Conservation (phyloP, 2,113 vertebrate species). For the Nothocercus nigrocapillus region DNA sequence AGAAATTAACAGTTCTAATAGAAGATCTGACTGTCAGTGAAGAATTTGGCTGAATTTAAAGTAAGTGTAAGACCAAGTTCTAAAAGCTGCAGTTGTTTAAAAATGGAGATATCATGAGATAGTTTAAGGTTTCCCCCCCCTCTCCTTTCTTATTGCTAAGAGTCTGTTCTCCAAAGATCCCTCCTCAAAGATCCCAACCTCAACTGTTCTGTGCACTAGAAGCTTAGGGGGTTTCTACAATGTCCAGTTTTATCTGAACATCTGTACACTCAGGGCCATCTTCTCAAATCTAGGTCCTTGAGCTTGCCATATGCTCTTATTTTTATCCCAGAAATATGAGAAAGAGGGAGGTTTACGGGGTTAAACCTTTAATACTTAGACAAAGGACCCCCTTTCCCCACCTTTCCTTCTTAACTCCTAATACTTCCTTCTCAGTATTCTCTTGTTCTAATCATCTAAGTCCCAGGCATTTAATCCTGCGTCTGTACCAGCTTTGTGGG, state of each 20-base stretch:
- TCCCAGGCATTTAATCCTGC: background rate
- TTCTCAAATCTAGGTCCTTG: constrained; percentile 23
- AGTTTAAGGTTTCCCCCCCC: background rate
- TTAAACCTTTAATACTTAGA: constrained; percentile 51
- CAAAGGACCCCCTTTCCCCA: background rate
- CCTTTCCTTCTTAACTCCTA: constrained; percentile 7
- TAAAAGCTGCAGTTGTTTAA: background rate
- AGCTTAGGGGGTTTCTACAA: constrained; percentile 32
- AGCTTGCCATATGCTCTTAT: constrained; percentile 43
- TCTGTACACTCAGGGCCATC: background rate
- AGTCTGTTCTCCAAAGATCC: no score
- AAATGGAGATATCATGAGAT: background rate
- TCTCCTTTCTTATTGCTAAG: background rate
- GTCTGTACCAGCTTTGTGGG: background rate
- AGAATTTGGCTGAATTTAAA: background rate
- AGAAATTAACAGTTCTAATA: background rate
- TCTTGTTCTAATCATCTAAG: background rate
- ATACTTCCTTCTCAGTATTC: background rate
- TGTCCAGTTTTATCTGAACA: background rate
- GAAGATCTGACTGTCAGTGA: background rate
- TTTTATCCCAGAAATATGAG: constrained; percentile 46
- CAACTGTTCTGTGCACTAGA: background rate
- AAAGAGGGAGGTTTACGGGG: constrained; percentile 22
- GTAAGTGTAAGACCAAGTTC: background rate
- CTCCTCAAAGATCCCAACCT: no score